phyloP scores from a whole-genome alignment of 2,797 vertebrate species.

The Nannoperca australis region DNA sequence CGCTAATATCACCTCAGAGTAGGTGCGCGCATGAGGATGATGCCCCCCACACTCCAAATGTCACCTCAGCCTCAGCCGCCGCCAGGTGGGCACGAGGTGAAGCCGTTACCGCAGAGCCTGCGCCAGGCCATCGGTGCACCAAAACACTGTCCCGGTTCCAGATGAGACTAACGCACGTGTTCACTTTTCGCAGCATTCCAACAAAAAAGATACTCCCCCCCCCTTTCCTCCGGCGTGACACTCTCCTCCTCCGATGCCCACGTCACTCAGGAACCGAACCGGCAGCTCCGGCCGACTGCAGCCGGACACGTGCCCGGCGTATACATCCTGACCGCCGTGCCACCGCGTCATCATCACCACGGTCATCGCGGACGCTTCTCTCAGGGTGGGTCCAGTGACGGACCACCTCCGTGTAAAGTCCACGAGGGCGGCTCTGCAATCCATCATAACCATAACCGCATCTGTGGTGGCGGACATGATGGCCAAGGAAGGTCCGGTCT shows the following conservation, averaged over 20 bases:
- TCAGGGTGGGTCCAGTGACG: background rate
- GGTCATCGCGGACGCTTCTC: background rate
- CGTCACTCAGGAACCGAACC: slow-evolving; percentile 55
- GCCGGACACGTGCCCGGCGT: slow-evolving; percentile 43
- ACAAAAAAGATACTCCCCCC: background rate
- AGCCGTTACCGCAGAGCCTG: slow-evolving; percentile 23
- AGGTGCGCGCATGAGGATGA: slow-evolving; percentile 20
- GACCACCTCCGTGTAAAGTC: background rate
- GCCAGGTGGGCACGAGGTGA: slow-evolving; percentile 17
- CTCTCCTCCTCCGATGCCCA: slow-evolving; percentile 8
- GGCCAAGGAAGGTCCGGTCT: background rate
- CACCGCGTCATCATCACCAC: background rate
- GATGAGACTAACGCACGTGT: slow-evolving; percentile 40
- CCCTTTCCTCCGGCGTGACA: background rate
- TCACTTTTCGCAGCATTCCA: slow-evolving; percentile 12
- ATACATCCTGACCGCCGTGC: slow-evolving; percentile 36
- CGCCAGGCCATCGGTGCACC: slow-evolving; percentile 11
- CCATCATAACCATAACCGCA: background rate
- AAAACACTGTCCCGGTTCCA: slow-evolving; percentile 28
- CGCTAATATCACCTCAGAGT: background rate
- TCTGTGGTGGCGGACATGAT: background rate
- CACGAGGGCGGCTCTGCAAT: background rate
- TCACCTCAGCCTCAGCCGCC: slow-evolving; percentile 7
- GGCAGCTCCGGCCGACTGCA: slow-evolving; percentile 19
- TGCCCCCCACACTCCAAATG: slow-evolving; percentile 2